phyloP scores from a whole-genome alignment of 2,113 vertebrate species.

The Tragelaphus buxtoni region DNA sequence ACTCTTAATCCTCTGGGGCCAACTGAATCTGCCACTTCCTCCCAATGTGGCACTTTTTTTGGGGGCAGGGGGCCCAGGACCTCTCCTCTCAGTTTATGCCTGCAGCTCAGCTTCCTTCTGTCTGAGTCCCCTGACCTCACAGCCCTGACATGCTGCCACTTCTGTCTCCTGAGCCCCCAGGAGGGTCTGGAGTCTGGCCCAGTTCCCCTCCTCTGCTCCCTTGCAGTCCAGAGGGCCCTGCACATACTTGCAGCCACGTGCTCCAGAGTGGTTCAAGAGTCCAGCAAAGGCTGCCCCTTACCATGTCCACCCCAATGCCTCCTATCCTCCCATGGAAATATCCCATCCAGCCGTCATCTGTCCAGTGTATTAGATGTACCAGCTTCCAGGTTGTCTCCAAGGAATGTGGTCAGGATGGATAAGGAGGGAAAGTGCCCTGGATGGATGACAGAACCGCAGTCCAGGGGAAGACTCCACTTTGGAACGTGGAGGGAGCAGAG shows the following conservation, averaged over 20 bases:
- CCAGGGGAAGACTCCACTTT: too few relatives aligned
- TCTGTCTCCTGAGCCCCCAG: neutral
- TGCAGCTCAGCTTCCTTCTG: neutral
- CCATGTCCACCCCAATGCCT: too few relatives aligned
- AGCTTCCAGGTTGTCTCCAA: neutral
- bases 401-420: too few relatives aligned
- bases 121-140: neutral
- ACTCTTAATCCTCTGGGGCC: too few relatives aligned
- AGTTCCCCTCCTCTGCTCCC: fast-evolving
- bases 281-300: neutral
- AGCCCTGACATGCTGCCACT: too few relatives aligned
- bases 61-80: neutral
- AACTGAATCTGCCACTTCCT: fast-evolving
- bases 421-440: too few relatives aligned
- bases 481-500: fast-evolving
- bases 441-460: fast-evolving
- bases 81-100: neutral
- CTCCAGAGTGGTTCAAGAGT: neutral
- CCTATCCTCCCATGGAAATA: fast-evolving
- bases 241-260: fast-evolving
- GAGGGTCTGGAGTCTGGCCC: too few relatives aligned
- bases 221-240: fast-evolving
- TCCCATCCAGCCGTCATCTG: fast-evolving
- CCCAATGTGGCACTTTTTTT: fast-evolving
- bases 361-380: fast-evolving